Percentiles rank a stretch among this genome's conserved stretches.
phyloP scores from a whole-genome alignment of 2,113 vertebrate species.

The Psilopsiagon aurifrons region DNA sequence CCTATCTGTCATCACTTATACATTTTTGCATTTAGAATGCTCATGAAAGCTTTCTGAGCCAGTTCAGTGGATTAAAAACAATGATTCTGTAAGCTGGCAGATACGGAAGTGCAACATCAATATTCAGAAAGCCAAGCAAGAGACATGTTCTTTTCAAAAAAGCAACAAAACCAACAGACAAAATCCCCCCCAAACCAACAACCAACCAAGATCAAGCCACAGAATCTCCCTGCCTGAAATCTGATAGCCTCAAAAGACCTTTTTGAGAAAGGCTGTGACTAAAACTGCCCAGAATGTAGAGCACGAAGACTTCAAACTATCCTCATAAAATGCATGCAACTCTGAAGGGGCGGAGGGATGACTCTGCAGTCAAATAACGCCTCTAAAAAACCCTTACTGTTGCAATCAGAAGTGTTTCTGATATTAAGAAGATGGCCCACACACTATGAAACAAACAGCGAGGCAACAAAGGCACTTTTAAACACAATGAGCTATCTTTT shows the following conservation, averaged over 20 bases:
- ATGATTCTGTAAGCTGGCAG: background rate
- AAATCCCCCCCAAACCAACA: background rate
- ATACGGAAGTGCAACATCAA: rapidly evolving
- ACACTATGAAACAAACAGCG: background rate
- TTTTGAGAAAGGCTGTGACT: background rate
- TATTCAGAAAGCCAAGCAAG: background rate
- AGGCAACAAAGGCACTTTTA: background rate
- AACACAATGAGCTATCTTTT: rapidly evolving
- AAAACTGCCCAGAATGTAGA: background rate
- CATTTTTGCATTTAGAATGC: background rate
- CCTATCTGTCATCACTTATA: background rate
- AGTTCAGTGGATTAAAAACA: background rate
- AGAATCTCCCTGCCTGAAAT: background rate
- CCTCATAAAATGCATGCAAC: rapidly evolving
- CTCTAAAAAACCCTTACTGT: too few relatives aligned
- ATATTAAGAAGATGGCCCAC: background rate
- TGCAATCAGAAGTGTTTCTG: background rate
- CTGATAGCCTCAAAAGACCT: background rate
- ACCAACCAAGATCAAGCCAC: rapidly evolving
- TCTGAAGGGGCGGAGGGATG: rapidly evolving
- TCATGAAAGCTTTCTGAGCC: background rate
- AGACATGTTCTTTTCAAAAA: background rate
- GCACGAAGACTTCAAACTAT: background rate
- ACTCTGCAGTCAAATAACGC: rapidly evolving
- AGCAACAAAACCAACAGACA: background rate